Conservation (phyloP, 1,140 invertebrate species). For the Callitettix versicolor region DNA sequence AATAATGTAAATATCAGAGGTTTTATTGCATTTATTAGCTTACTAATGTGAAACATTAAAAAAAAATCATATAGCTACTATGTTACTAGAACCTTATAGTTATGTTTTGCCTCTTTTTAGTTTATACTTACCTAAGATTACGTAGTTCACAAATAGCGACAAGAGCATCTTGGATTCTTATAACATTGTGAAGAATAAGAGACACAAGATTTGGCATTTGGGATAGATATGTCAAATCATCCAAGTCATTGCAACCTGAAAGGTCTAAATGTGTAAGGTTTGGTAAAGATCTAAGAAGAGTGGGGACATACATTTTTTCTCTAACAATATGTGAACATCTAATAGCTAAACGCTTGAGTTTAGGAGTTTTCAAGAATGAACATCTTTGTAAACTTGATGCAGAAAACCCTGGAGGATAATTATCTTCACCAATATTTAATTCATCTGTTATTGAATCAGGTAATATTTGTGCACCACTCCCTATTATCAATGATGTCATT, state of each 20-base stretch:
- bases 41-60: no score
- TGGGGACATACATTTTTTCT: constrained; percentile 38
- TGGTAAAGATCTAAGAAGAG: constrained; percentile 45
- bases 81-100: no score
- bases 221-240: constrained; percentile 43
- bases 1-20: no score
- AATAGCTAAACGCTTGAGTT: constrained; percentile 50
- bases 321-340: constrained; percentile 38
- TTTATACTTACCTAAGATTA: constrained; percentile 36
- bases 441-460: constrained; percentile 15
- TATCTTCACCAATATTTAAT: background rate
- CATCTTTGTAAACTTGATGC: constrained; percentile 27
- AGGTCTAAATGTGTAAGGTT: constrained; percentile 68
- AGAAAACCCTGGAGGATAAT: background rate
- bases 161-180: background rate
- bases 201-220: constrained; percentile 48
- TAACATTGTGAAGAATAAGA: constrained; percentile 12
- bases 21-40: no score
- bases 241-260: constrained; percentile 53
- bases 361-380: constrained; percentile 50
- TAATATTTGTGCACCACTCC: constrained; percentile 24
- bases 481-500: constrained; percentile 33
- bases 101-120: no score
- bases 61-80: no score
- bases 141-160: constrained; percentile 8